phyloP scores from a whole-genome alignment of 2,113 vertebrate genomes.

The Tenrec ecaudatus region DNA sequence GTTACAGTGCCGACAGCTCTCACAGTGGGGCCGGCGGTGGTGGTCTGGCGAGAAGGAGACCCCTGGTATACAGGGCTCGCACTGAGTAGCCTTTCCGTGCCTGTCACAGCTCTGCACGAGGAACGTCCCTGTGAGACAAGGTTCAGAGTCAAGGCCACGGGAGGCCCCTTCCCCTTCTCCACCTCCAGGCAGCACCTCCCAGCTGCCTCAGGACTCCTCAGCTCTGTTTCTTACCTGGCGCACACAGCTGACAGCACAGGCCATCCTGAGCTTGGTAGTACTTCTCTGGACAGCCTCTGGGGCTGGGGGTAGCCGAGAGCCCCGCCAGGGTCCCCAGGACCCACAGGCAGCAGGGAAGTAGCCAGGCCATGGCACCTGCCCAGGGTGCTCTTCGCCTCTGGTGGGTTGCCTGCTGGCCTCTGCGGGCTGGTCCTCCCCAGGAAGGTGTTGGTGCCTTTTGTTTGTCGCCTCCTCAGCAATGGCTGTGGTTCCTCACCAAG shows the following conservation, averaged over 20 bases:
- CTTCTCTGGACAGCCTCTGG: conserved; percentile 51
- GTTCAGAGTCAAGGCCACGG: not conserved
- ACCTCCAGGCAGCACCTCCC: not conserved
- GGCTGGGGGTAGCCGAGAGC: not conserved
- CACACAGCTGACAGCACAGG: conserved; percentile 75
- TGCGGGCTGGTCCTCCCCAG: not conserved
- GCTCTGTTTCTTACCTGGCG: conserved; percentile 67
- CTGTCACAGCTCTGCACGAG: conserved; percentile 60
- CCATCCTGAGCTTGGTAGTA: conserved; percentile 33
- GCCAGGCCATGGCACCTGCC: conserved; percentile 58
- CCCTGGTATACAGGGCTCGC: conserved; percentile 28
- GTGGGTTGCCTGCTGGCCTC: not conserved
- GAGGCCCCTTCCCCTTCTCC: not conserved
- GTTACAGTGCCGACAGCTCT: conserved; percentile 79
- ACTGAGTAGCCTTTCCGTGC: not conserved
- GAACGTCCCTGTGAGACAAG: conserved; percentile 70
- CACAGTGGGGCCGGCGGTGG: conserved; percentile 74
- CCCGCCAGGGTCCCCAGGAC: conserved; percentile 62
- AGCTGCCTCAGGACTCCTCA: not conserved
- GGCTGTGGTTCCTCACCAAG: not conserved
- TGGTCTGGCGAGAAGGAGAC: conserved; percentile 71
- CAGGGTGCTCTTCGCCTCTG: not conserved
- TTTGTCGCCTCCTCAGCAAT: not conserved
- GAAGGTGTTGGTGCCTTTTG: not conserved
- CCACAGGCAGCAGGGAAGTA: conserved; percentile 66